Percentiles rank a stretch among this genome's conserved stretches.
Conservation (phyloP, 92 coral and sea anemone species). For the Virgularia gustaviana region DNA sequence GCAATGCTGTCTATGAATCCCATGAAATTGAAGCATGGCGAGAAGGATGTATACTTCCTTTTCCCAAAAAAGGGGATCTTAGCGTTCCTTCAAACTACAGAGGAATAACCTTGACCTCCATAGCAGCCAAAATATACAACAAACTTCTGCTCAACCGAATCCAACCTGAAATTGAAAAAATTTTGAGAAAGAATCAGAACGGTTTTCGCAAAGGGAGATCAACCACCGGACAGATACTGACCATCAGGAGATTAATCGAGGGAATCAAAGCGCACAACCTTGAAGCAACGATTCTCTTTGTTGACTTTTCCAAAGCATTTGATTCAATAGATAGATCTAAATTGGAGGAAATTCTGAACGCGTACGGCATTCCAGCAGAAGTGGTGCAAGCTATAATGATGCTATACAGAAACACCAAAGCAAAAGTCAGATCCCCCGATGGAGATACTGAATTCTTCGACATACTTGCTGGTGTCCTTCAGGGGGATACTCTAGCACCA, state of each 20-base stretch:
- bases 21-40: background rate
- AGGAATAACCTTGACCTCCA: constrained; percentile 33
- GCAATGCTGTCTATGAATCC: constrained; percentile 16
- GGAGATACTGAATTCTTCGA: constrained; percentile 6
- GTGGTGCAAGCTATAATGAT: constrained; percentile 17
- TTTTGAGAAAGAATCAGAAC: constrained; percentile 4
- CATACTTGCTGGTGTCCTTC: background rate
- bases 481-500: constrained; percentile 33
- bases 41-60: background rate
- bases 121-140: constrained; percentile 54
- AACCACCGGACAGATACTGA: background rate
- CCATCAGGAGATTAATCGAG: background rate
- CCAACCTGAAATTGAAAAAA: background rate
- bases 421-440: constrained; percentile 17
- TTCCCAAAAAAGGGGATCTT: constrained; percentile 50
- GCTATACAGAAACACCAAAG: constrained; percentile 15
- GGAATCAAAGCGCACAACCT: constrained; percentile 1
- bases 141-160: constrained; percentile 39
- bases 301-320: constrained; percentile 30
- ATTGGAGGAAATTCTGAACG: constrained; percentile 9
- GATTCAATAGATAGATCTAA: constrained; percentile 17
- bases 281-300: background rate
- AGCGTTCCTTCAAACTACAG: constrained; percentile 41
- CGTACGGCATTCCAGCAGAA: constrained; percentile 22
- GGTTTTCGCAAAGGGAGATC: background rate